A percentile compares a stretch with the other conserved stretches of the same genome.
Evolutionary conservation across 2,113 vertebrate species (phyloP).

Genomic region (Tetrao urogallus): DNA sequence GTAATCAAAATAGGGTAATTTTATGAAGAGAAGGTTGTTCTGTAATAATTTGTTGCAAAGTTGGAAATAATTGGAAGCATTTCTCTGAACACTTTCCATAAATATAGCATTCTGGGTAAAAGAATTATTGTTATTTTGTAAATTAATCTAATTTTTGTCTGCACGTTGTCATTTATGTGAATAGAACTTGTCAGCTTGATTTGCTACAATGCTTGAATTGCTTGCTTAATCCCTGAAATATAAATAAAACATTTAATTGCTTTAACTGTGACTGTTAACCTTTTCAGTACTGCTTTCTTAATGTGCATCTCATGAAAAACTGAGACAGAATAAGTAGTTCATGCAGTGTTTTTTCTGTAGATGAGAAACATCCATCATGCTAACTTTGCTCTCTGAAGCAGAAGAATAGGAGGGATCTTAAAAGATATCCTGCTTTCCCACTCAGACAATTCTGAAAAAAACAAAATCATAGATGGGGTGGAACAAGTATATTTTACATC

Average conservation of each 20-base stretch:
- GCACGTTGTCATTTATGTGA: conserved; percentile 45
- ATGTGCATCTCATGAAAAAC: background rate
- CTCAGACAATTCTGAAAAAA: background rate
- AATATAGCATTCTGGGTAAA: conserved; percentile 48
- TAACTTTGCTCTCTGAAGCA: background rate
- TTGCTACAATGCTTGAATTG: conserved; percentile 57
- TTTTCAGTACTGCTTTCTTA: background rate
- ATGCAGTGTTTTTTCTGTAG: background rate
- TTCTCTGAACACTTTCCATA: conserved; percentile 49
- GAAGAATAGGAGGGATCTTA: conserved; percentile 15
- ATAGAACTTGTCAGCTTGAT: conserved; percentile 66
- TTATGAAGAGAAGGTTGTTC: conserved; percentile 60
- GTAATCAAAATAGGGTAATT: conserved; percentile 48
- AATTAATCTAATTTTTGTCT: conserved; percentile 70
- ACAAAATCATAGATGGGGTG: conserved; percentile 51
- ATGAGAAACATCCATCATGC: background rate
- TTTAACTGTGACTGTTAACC: conserved; percentile 50
- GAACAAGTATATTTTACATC: conserved; percentile 25
- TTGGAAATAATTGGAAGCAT: conserved; percentile 53
- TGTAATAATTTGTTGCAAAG: conserved; percentile 53
- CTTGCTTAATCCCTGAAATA: conserved; percentile 62
- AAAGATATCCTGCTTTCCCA: conserved; percentile 21
- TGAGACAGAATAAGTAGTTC: background rate
- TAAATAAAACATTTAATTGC: conserved; percentile 67
- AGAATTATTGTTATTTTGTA: conserved; percentile 63